Conservation (phyloP, 2,797 vertebrate genomes). For the Spinus olivaceus region DNA sequence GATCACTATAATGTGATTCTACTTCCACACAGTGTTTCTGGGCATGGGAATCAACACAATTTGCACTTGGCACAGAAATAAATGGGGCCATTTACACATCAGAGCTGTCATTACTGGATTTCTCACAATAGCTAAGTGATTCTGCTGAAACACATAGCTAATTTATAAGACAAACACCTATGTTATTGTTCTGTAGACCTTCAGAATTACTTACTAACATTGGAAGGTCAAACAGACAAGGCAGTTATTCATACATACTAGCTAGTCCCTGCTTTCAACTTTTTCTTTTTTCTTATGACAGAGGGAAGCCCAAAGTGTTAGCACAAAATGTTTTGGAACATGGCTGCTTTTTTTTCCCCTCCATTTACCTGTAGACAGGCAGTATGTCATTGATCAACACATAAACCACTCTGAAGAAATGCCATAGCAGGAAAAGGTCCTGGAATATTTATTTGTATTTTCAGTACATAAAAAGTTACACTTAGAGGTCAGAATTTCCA, state of each 20-base stretch:
- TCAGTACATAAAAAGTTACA: neutral
- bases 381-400: neutral
- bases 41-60: neutral
- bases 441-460: neutral
- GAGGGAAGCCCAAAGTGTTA: neutral
- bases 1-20: neutral
- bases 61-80: neutral
- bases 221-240: neutral
- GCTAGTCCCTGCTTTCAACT: neutral
- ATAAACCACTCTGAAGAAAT: neutral
- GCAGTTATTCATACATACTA: neutral
- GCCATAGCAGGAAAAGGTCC: neutral
- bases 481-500: neutral
- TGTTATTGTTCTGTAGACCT: neutral
- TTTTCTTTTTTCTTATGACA: neutral
- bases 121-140: neutral
- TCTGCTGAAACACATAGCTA: neutral
- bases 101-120: neutral
- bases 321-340: neutral
- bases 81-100: neutral
- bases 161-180: slow-evolving; percentile 20
- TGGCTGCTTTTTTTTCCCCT: neutral
- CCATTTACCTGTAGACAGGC: neutral
- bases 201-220: neutral
- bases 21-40: neutral